A percentile compares a stretch with the other conserved stretches of the same genome.
phyloP scores from a whole-genome alignment of 23 tunicate species.

The Trididemnum clinides region DNA sequence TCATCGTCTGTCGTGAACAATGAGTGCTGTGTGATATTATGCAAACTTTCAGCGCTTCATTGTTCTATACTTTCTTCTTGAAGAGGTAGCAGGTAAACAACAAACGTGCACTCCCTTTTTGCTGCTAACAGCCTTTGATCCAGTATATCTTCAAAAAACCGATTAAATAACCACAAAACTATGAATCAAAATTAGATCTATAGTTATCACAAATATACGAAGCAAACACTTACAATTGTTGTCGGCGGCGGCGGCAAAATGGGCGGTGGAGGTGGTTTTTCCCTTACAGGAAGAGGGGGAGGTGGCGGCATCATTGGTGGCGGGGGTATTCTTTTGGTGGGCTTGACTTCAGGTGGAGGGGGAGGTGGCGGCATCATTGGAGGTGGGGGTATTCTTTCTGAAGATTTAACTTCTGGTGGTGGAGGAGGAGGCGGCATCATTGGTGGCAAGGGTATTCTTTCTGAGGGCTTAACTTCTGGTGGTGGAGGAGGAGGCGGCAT shows the following conservation, averaged over 20 bases:
- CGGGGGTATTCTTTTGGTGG: background rate
- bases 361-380: constrained; percentile 40
- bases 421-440: constrained; percentile 39
- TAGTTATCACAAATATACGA: too few relatives aligned
- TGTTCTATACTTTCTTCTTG: too few relatives aligned
- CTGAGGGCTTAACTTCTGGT: background rate
- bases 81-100: too few relatives aligned
- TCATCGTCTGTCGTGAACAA: too few relatives aligned
- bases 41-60: too few relatives aligned
- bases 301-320: background rate
- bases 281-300: background rate
- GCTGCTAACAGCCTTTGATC: too few relatives aligned
- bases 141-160: too few relatives aligned
- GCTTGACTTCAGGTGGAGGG: background rate
- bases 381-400: constrained; percentile 1
- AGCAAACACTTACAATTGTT: too few relatives aligned
- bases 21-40: too few relatives aligned
- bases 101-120: too few relatives aligned
- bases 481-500: constrained; percentile 5
- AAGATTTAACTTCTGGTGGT: constrained; percentile 7
- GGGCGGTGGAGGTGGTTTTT: constrained; percentile 16
- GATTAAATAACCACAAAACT: too few relatives aligned
- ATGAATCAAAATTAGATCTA: too few relatives aligned
- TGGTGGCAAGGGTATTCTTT: background rate
- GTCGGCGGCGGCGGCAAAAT: constrained; percentile 2